phyloP scores from a whole-genome alignment of 2,888 invertebrate species.

The Cenopis cana region DNA sequence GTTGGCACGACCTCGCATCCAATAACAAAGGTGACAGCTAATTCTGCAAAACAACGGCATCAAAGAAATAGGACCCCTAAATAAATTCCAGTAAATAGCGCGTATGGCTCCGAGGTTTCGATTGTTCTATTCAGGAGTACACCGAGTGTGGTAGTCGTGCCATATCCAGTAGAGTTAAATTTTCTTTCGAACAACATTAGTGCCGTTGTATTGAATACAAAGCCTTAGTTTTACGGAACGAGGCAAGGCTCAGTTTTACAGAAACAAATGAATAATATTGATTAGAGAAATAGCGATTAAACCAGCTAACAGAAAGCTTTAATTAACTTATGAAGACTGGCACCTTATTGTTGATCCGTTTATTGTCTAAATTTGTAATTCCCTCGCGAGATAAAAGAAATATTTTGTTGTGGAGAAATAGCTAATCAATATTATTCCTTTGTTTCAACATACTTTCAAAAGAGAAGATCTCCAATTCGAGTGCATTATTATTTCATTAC shows the following conservation, averaged over 20 bases:
- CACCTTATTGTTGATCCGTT: too few species aligned
- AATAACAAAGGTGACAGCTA: background rate
- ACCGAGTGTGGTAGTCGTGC: background rate
- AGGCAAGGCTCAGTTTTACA: background rate
- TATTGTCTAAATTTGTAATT: too few species aligned
- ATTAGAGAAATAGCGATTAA: too few species aligned
- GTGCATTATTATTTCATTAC: background rate
- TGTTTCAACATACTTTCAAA: background rate
- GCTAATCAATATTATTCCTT: too few species aligned
- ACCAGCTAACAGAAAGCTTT: too few species aligned
- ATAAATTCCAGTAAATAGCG: background rate
- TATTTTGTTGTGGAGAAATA: too few species aligned
- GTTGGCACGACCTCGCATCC: background rate
- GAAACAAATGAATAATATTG: too few species aligned
- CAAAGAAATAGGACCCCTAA: background rate
- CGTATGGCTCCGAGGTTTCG: constrained; percentile 1
- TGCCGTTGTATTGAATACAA: background rate
- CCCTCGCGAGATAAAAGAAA: too few species aligned
- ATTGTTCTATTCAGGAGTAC: background rate
- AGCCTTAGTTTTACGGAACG: background rate
- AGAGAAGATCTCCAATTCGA: background rate
- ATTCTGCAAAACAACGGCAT: background rate
- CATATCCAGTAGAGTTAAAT: background rate
- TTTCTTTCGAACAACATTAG: background rate
- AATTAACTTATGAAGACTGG: too few species aligned